Evolutionary conservation across 2,113 vertebrate species (phyloP).

Genomic region (Oriolus oriolus): DNA sequence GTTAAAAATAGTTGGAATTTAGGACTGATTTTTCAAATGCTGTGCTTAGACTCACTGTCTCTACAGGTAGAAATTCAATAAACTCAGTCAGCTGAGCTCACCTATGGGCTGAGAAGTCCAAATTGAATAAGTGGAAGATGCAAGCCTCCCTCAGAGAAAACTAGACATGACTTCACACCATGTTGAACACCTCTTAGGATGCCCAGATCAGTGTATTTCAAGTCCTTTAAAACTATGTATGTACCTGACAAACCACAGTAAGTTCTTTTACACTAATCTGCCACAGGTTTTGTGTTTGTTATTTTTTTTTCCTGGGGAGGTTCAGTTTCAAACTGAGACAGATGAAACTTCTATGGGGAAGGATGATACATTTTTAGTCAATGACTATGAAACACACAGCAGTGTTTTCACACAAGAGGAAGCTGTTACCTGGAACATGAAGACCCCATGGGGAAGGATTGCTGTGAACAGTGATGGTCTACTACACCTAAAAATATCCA

Average conservation of each 20-base stretch:
- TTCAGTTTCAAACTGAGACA: not conserved
- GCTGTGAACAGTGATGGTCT: not conserved
- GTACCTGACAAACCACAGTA: not conserved
- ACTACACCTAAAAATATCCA: not conserved
- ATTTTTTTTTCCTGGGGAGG: not conserved
- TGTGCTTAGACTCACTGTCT: not conserved
- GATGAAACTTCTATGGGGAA: not conserved
- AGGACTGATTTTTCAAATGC: not conserved
- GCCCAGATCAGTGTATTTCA: not conserved
- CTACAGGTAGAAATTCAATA: not conserved
- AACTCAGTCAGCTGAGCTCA: not conserved
- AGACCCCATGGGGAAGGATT: rapidly evolving
- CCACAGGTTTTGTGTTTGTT: not conserved
- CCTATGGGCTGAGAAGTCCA: not conserved
- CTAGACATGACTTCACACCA: not conserved
- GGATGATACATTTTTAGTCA: not conserved
- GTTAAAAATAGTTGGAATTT: not conserved
- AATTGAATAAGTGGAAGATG: not conserved
- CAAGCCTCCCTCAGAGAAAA: not conserved
- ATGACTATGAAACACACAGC: not conserved
- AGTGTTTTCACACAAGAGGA: not conserved
- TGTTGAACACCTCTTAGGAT: not conserved
- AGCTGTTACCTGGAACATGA: not conserved
- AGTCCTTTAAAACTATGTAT: not conserved
- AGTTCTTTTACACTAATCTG: not conserved